Evolutionary conservation across 2,888 invertebrate species (phyloP), one percentile per base, ranked within the genome.

Genomic region (Cryptus viduatorius): DNA sequence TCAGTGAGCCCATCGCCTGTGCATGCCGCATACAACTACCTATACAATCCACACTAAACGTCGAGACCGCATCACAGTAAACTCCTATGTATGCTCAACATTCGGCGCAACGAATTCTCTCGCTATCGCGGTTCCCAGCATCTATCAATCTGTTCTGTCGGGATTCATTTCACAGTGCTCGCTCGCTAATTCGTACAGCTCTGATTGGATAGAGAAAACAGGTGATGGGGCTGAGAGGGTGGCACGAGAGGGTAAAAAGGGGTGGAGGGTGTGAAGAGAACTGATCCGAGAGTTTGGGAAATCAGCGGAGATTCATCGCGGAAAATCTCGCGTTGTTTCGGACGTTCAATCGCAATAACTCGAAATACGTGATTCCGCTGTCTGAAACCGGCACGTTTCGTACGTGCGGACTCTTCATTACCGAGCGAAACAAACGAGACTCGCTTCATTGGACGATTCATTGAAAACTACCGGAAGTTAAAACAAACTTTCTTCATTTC

Each of bases 41-140:
- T 59, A 24, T 31, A 24, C 12, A 19, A 29, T n/a, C 7, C 37
- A n/a, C 64, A n/a, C 64, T 37, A 37, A 37, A 64, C 14, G 64
- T 37, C 37, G 64, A 64, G 37, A 37, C 64, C 64, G 64, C 19
- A 64, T 64, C 59, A 29, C 59, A 29, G 59, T 59, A 59, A 29
- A 59, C 59, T 59, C 24, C 59, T 59, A 1, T 59, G 12, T 59
- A 24, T 59, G 24, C 59, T 59, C 59, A 59, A 59, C 59, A 59
- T 59, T 29, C 8, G 59, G 29, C 12, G 29, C 59, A 12, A 59
- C 59, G 59, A 29, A 29, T 59, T 12, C 59, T 59, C 59, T 59
- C 29, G 59, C 29, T 59, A 59, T 59, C 59, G 24, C 59, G 29
- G 59, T 59, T 59, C 59, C 37, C 24, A 59, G 29, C 59, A 59